Conservation (phyloP, 2,113 vertebrate genomes). For the Cebidichthys violaceus region DNA sequence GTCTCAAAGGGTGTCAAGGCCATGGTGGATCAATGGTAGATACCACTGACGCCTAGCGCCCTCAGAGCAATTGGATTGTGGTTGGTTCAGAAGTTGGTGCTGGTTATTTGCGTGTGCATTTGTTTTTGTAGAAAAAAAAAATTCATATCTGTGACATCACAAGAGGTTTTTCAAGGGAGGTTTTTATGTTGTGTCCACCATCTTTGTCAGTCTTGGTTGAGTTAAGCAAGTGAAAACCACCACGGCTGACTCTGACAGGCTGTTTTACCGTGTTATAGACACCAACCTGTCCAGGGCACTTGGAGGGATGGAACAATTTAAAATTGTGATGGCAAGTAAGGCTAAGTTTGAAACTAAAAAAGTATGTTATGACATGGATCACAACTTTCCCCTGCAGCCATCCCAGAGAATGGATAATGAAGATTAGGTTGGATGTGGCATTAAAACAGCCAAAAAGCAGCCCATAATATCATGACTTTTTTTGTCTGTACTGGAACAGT, state of each 20-base stretch:
- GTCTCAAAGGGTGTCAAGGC: neutral
- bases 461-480: neutral
- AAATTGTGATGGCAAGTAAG: neutral
- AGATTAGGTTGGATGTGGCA: neutral
- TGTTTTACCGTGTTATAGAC: neutral
- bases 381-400: neutral
- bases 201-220: neutral
- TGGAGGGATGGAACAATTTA: neutral
- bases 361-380: neutral
- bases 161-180: neutral
- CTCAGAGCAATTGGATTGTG: neutral
- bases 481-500: neutral
- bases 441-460: neutral
- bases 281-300: neutral
- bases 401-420: neutral
- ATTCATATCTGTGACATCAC: neutral
- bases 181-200: neutral
- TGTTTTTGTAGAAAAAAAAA: neutral
- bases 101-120: neutral
- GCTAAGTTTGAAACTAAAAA: neutral
- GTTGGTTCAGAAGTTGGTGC: neutral
- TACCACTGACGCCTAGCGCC: neutral
- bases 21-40: neutral
- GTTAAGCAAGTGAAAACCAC: conserved; percentile 3
- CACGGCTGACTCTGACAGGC: neutral